Conservation (phyloP, 92 coral and sea anemone genomes). For the Plumapathes pennacea region DNA sequence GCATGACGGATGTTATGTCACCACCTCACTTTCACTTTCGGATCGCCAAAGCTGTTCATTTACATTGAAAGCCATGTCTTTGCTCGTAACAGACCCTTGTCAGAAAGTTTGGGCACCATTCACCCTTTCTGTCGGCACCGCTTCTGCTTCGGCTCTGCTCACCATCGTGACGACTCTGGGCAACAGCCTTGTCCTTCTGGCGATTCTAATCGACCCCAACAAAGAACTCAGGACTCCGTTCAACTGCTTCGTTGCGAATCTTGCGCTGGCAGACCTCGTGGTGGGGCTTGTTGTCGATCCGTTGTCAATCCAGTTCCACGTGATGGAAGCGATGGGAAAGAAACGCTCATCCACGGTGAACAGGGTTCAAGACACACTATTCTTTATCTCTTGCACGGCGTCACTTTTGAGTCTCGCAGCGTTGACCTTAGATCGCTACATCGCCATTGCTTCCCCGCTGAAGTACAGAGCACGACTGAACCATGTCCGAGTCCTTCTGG, state of each 20-base stretch:
- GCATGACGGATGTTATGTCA: background rate
- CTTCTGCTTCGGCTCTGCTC: slow-evolving; percentile 27
- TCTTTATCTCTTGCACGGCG: slow-evolving; percentile 78
- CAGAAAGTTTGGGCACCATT: slow-evolving; percentile 44
- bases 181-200: slow-evolving; percentile 55
- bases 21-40: background rate
- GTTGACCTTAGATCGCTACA: slow-evolving; percentile 78
- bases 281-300: slow-evolving; percentile 71
- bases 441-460: slow-evolving; percentile 72
- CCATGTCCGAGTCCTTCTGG: slow-evolving; percentile 42
- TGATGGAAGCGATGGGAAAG: slow-evolving; percentile 54
- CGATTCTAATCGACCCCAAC: slow-evolving; percentile 78
- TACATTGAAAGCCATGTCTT: background rate
- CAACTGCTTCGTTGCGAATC: slow-evolving; percentile 69
- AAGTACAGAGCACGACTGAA: slow-evolving; percentile 58
- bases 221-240: slow-evolving; percentile 69
- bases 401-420: slow-evolving; percentile 83
- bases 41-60: background rate
- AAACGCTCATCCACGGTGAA: slow-evolving; percentile 9
- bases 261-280: slow-evolving; percentile 71
- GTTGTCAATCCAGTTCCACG: slow-evolving; percentile 55
- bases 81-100: slow-evolving; percentile 17
- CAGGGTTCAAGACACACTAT: slow-evolving; percentile 60
- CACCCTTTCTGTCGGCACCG: slow-evolving; percentile 42
- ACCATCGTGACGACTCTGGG: slow-evolving; percentile 59